Evolutionary conservation across 2,113 vertebrate species (phyloP).

Genomic region (Catharus minimus): DNA sequence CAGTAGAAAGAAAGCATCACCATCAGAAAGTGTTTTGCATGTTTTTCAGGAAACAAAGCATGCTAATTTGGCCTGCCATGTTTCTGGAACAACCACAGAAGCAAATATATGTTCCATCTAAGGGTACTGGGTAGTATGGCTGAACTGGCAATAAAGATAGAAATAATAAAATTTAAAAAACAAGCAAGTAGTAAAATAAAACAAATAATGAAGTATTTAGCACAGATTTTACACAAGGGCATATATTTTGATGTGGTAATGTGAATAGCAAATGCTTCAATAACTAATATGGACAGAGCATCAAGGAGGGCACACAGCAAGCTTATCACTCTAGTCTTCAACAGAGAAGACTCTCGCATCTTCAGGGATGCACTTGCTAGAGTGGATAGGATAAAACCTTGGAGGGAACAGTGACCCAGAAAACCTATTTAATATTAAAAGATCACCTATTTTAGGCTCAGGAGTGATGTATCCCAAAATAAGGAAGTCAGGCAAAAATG

Average conservation of each 20-base stretch:
- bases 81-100: not conserved
- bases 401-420: not conserved
- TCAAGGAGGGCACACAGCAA: not conserved
- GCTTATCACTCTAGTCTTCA: not conserved
- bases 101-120: not conserved
- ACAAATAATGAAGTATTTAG: not conserved
- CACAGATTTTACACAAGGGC: not conserved
- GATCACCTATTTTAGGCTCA: not conserved
- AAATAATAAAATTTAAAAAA: not conserved
- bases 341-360: not conserved
- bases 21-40: not conserved
- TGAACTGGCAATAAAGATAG: not conserved
- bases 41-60: not conserved
- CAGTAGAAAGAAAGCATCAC: not conserved
- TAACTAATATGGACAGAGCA: not conserved
- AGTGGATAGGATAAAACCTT: not conserved
- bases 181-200: not conserved
- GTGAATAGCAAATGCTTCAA: not conserved
- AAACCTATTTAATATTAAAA: not conserved
- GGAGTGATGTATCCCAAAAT: not conserved
- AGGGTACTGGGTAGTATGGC: not conserved
- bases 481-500: not conserved
- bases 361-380: not conserved
- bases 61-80: not conserved
- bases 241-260: not conserved